Evolutionary conservation across 2,113 vertebrate genomes (phyloP), one percentile per base, ranked within the genome.

Genomic region (Ancistrus triradiatus): DNA sequence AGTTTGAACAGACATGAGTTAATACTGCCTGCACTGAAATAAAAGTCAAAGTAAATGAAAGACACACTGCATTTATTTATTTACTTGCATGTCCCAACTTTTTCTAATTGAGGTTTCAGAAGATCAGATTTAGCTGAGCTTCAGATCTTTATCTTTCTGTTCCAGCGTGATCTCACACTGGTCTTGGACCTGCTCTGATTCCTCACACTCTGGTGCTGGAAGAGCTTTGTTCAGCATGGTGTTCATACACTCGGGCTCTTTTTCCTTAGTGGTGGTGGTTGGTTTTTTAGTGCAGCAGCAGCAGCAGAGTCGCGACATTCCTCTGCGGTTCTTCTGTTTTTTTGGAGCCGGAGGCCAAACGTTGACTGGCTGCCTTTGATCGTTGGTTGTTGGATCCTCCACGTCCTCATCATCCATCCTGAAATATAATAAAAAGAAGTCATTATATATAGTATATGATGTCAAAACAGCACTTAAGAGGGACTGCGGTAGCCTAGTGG

Each of bases 281-380:
- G 5, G 22, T 7, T 40, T 18, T 44, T 38, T 27, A 13, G 2
- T 22, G 31, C 44, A 27, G 4, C 46, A 3, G 3, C 35, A 48
- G 63, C 49, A 72, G 60, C 64, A 64, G 19, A 68, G 22, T 19
- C 37, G 10, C 4, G 13, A 24, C 5, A 8, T 21, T 38, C 21
- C 33, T 65, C 17, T 14, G 4, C 33, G 53, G 24, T 17, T 59
- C 38, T n/a, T 25, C 31, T 60, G 61, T 58, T 38, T 68, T 8
- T n/a, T 47, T 28, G 44, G 43, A 24, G 52, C 35, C 1, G 65
- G 57, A 2, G 73, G 73, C 73, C 73, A 75, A 11, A 75, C 73
- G 2, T 17, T 68, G 42, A 75, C 35, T n/a, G 69, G 59, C 18
- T 68, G 35, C 25, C 27, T 38, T 17, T 17, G 44, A 7, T 49